Base-by-base conservation (phyloP, 2,113 vertebrate genomes). In the Tachuris rubrigastra region DNA sequence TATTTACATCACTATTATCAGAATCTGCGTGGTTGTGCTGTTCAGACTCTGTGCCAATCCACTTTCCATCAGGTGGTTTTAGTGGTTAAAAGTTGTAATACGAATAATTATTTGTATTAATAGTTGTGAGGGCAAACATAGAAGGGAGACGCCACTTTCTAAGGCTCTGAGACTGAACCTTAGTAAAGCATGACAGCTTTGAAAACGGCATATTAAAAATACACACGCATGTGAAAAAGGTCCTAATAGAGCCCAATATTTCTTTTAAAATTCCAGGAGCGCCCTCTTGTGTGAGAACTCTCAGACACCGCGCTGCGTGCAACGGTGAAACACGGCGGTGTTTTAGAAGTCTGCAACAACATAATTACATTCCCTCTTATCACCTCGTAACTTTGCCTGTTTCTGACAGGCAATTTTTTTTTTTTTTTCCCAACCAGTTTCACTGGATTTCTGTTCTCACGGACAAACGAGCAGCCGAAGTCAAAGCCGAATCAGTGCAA, bases 251-350 rank as follows among this genome's bases (percentile, higher is more conserved):
- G 2, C 28, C 30, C 0, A 49, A 0, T 49, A 44, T 13, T 66
- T 78, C 87, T 80, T 97, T 97, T 55, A 80, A 74, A 98, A 95
- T 83, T 97, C 94, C 95, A 86, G 87, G 95, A 96, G 97, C 94
- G 96, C 98, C 98, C 98, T 97, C 98, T 97, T 37, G 98, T 96
- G 98, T 95, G 65, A 4, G 20, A 73, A 63, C 14, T 3, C 39
- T 2, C 42, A 47, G 49, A 5, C 81, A 23, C 65, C 5, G 18
- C 2, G 1, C 66, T 4, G 31, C 2, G 1, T 0, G 39, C 47
- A 8, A 18, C 0, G 18, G 49, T 13, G 33, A 75, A 42, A 53
- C 66, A 33, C 1, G 13, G 37, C 1, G 24, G 14, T 23, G 23
- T 12, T 79, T 24, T 46, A 9, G 5, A 87, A 85, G 53, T 35